A percentile compares a stretch with the other conserved stretches of the same genome.
Evolutionary conservation across 2,797 vertebrate species (phyloP).

Genomic region (Acanthornis magna): DNA sequence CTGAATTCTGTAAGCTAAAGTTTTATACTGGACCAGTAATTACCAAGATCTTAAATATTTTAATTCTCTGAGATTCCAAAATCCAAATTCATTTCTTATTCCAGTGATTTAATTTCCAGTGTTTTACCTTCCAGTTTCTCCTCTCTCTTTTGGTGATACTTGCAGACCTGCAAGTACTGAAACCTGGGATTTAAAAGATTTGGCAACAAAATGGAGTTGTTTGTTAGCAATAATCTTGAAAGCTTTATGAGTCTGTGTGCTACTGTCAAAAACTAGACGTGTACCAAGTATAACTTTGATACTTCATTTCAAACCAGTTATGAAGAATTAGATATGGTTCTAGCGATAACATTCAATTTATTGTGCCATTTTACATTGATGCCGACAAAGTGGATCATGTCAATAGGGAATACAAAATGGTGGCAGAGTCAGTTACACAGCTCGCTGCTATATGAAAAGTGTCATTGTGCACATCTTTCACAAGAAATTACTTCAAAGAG

Average conservation of each 20-base stretch:
- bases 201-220: background rate
- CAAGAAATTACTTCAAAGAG: background rate
- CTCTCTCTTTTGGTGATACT: background rate
- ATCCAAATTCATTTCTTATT: background rate
- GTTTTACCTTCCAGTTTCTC: background rate
- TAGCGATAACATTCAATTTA: conserved; percentile 25
- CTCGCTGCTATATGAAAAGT: background rate
- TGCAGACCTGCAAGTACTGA: background rate
- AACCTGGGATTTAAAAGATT: background rate
- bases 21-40: background rate
- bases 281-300: background rate
- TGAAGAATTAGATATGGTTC: background rate
- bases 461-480: background rate
- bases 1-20: background rate
- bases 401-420: background rate
- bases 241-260: background rate
- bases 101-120: background rate
- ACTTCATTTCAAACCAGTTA: conserved; percentile 44
- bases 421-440: background rate
- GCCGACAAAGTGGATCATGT: background rate
- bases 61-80: background rate
- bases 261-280: background rate
- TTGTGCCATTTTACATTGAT: background rate
- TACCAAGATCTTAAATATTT: background rate
- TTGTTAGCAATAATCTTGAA: background rate